phyloP scores from a whole-genome alignment of 2,113 vertebrate genomes.

The Natator depressus region DNA sequence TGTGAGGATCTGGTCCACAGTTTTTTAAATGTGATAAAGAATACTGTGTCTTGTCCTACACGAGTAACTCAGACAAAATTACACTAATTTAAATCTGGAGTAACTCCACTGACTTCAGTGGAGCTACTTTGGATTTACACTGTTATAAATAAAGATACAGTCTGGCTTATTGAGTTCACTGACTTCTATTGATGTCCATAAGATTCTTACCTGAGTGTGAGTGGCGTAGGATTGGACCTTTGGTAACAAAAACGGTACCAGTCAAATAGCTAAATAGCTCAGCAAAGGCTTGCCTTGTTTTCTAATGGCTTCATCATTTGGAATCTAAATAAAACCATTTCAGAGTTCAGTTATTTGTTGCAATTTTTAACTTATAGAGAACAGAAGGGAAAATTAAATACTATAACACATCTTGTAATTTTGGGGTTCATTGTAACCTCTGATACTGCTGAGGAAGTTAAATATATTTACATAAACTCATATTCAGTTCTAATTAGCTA shows the following conservation, averaged over 20 bases:
- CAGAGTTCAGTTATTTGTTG: slow-evolving; percentile 1
- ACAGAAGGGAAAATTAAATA: background rate
- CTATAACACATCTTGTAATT: background rate
- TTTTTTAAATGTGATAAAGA: slow-evolving; percentile 45
- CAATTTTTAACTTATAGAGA: background rate
- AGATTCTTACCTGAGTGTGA: slow-evolving; percentile 52
- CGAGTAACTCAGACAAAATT: slow-evolving; percentile 30
- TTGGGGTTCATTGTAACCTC: background rate
- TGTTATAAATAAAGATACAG: slow-evolving; percentile 45
- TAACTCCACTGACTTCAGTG: slow-evolving; percentile 21
- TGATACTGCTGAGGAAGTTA: slow-evolving; percentile 27
- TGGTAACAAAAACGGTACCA: slow-evolving; percentile 45
- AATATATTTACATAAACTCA: slow-evolving; percentile 27
- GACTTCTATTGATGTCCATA: slow-evolving; percentile 18
- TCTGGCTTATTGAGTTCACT: slow-evolving; percentile 36
- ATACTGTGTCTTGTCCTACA: slow-evolving; percentile 41
- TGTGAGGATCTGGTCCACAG: background rate
- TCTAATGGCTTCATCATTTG: slow-evolving; percentile 3
- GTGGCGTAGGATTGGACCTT: slow-evolving; percentile 40
- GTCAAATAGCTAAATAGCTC: slow-evolving; percentile 27
- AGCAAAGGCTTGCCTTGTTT: background rate
- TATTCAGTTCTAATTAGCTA: slow-evolving; percentile 66
- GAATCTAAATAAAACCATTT: slow-evolving; percentile 29
- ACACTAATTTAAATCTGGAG: slow-evolving; percentile 26
- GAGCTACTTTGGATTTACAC: background rate